Evolutionary conservation across 2,888 invertebrate genomes (phyloP).

Genomic region (Plebejus argus): DNA sequence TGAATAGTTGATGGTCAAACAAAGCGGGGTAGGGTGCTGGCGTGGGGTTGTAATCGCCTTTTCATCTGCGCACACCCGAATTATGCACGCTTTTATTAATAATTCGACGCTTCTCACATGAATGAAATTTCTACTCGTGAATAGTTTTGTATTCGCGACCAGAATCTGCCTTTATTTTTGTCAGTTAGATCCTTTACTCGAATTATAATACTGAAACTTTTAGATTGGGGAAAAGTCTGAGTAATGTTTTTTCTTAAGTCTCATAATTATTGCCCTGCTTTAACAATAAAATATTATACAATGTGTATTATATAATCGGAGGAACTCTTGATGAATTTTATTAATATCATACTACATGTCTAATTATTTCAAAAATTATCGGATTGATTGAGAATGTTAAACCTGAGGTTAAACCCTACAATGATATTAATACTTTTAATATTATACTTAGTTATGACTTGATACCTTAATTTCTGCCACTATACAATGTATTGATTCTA

Average conservation of each 20-base stretch:
- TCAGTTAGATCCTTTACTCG: background rate
- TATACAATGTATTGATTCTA: background rate
- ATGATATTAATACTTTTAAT: too few species aligned
- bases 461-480: background rate
- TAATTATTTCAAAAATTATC: too few species aligned
- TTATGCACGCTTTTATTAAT: constrained; percentile 69
- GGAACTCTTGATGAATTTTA: too few species aligned
- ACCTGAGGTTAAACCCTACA: too few species aligned
- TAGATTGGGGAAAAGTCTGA: background rate
- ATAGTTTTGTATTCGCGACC: constrained; percentile 13
- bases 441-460: background rate
- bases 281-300: too few species aligned
- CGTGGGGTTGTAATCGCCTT: constrained; percentile 50
- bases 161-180: constrained; percentile 8
- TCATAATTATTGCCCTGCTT: too few species aligned
- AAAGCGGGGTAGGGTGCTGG: constrained; percentile 44
- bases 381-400: too few species aligned
- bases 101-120: constrained; percentile 48
- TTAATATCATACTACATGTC: too few species aligned
- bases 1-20: constrained; percentile 55
- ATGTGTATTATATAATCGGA: too few species aligned
- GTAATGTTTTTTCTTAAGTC: background rate
- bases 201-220: background rate
- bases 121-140: constrained; percentile 41
- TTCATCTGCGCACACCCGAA: constrained; percentile 51